Conservation (phyloP, 2,797 vertebrate genomes). For the Myioborus melanocephalus region DNA sequence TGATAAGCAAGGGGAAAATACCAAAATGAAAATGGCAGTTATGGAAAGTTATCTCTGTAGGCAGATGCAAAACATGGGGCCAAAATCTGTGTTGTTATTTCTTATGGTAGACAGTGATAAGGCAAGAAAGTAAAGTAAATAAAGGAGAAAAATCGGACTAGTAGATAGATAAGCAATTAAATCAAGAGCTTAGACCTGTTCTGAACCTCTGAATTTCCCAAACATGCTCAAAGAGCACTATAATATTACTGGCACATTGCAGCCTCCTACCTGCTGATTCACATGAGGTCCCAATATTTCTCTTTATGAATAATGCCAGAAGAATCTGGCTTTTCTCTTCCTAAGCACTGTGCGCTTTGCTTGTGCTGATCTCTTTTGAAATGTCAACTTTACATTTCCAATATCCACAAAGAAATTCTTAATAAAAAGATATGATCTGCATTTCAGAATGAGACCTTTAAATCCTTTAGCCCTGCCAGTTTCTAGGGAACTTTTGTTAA, state of each 20-base stretch:
- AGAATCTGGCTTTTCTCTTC: conserved; percentile 17
- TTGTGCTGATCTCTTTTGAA: conserved; percentile 3
- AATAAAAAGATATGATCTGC: conserved; percentile 57
- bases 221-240: background rate
- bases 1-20: conserved; percentile 54
- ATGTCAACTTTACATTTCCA: conserved; percentile 64
- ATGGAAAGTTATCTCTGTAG: conserved; percentile 46
- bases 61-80: conserved; percentile 43
- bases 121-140: conserved; percentile 18
- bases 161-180: conserved; percentile 40
- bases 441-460: conserved; percentile 48
- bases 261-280: conserved; percentile 38
- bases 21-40: conserved; percentile 41
- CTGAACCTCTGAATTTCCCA: background rate
- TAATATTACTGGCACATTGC: background rate
- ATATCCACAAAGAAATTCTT: conserved; percentile 51
- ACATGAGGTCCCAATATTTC: conserved; percentile 18
- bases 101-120: conserved; percentile 44
- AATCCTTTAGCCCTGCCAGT: conserved; percentile 6
- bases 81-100: conserved; percentile 45
- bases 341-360: background rate
- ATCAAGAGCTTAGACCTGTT: conserved; percentile 27
- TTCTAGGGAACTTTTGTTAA: conserved; percentile 8
- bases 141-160: conserved; percentile 5
- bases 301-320: conserved; percentile 23